A percentile compares a stretch with the other conserved stretches of the same genome.
Conservation (phyloP, 2,113 vertebrate species). For the Gila orcuttii region DNA sequence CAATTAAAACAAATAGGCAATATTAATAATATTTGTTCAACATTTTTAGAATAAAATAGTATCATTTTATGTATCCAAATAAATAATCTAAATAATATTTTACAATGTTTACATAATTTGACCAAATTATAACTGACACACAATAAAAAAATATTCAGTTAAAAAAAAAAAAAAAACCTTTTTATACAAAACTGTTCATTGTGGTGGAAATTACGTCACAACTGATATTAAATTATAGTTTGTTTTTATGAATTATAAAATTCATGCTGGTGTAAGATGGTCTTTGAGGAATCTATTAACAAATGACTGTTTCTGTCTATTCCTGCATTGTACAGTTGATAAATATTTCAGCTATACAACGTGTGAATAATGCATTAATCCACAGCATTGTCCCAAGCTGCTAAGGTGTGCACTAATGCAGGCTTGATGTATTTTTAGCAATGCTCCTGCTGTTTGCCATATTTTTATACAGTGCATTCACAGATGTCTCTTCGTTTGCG, state of each 20-base stretch:
- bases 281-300: not conserved
- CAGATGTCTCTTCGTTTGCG: not conserved
- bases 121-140: not conserved
- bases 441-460: not conserved
- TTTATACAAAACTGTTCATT: too few species aligned
- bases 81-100: not conserved
- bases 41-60: not conserved
- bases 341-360: conserved; percentile 3
- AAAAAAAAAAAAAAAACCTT: too few species aligned
- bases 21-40: not conserved
- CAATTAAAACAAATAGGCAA: not conserved
- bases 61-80: not conserved
- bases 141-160: not conserved
- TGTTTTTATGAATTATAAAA: too few species aligned
- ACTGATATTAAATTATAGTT: not conserved
- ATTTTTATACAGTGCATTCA: not conserved
- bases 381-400: conserved; percentile 25
- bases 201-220: too few species aligned
- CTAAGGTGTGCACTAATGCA: not conserved
- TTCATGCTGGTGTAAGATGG: not conserved
- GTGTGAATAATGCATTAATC: conserved; percentile 23
- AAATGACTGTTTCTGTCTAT: not conserved
- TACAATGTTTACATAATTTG: not conserved
- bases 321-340: conserved; percentile 10
- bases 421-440: conserved; percentile 25